Conservation (phyloP, 2,888 invertebrate genomes). For the Conus canariensis region DNA sequence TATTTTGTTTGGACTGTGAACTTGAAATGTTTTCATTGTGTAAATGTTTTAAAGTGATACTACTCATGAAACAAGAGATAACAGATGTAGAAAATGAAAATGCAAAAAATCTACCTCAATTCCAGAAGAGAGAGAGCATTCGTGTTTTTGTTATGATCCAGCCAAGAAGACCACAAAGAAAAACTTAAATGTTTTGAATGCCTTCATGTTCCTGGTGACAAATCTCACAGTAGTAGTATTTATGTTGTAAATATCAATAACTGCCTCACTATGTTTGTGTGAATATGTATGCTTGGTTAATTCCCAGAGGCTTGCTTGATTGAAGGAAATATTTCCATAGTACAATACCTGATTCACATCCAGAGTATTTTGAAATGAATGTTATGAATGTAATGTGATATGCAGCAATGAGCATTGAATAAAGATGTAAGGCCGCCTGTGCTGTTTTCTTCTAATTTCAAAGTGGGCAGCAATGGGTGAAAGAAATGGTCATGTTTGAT, state of each 20-base stretch:
- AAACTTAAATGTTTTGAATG: too few relatives aligned
- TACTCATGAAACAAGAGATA: too few relatives aligned
- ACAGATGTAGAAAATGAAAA: too few relatives aligned
- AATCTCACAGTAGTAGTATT: not conserved
- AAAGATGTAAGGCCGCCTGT: not conserved
- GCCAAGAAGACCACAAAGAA: too few relatives aligned
- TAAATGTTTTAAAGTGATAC: not conserved
- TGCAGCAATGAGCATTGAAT: not conserved
- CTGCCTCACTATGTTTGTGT: not conserved
- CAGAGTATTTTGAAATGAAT: not conserved
- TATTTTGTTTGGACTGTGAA: not conserved
- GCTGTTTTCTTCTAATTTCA: not conserved
- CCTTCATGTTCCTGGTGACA: slow-evolving; percentile 12
- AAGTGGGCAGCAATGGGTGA: slow-evolving; percentile 33
- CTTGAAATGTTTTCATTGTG: not conserved
- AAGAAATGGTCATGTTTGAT: not conserved
- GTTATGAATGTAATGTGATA: not conserved
- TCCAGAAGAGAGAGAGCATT: too few relatives aligned
- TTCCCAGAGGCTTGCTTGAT: not conserved
- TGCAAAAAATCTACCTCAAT: too few relatives aligned
- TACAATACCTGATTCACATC: not conserved
- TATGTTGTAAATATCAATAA: not conserved
- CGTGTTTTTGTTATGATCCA: too few relatives aligned
- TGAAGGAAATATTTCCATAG: not conserved
- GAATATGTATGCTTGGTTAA: not conserved